Conservation (phyloP, 2,797 vertebrate genomes). For the Sebastes cheni region DNA sequence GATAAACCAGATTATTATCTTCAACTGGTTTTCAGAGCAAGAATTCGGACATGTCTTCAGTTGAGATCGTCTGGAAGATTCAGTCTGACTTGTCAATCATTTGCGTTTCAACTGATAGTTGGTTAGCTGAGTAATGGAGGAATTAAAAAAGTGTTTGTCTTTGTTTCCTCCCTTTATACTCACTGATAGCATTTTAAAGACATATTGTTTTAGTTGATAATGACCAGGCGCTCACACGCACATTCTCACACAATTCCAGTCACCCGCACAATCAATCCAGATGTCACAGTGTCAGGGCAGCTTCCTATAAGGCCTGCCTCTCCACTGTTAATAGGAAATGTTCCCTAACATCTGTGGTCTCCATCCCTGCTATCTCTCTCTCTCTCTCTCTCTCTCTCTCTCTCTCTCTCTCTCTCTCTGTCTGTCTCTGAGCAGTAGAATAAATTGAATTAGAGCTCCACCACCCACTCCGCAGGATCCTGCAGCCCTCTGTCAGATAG, state of each 20-base stretch:
- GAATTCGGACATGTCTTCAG: neutral
- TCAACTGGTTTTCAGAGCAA: neutral
- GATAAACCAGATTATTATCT: neutral
- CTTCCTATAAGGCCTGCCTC: constrained; percentile 44
- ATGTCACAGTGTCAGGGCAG: constrained; percentile 47
- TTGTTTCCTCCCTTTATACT: constrained; percentile 1
- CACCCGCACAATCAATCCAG: constrained; percentile 42
- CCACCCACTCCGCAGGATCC: constrained; percentile 69
- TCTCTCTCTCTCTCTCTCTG: constrained; percentile 17
- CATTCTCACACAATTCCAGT: neutral
- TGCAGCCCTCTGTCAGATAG: constrained; percentile 67
- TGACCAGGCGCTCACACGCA: neutral
- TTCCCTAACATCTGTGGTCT: constrained; percentile 69
- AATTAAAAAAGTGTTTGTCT: neutral
- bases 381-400: neutral
- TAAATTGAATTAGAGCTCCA: constrained; percentile 78
- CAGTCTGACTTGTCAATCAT: neutral
- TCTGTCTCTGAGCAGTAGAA: constrained; percentile 71
- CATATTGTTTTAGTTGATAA: constrained; percentile 1
- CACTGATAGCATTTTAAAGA: constrained; percentile 18
- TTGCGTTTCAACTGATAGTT: neutral
- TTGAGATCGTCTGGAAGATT: neutral
- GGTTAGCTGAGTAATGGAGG: neutral
- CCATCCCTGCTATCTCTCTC: constrained; percentile 24
- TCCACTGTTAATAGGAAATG: constrained; percentile 66